Conservation (phyloP, 1,140 invertebrate genomes). For the Fopius arisanus region DNA sequence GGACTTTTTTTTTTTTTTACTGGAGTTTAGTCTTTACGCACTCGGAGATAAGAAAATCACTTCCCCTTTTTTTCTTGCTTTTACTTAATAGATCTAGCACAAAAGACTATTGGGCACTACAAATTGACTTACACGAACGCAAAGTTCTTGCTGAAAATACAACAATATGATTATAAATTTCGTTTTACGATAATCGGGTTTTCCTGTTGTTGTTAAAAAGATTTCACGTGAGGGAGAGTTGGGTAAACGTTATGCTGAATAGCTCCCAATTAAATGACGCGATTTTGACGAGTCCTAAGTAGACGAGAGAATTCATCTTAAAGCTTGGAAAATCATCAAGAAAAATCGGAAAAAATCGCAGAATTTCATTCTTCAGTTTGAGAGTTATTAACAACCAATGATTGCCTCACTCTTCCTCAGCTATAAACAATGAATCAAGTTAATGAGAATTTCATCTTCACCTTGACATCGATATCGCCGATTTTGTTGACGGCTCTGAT, state of each 20-base stretch:
- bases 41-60: constrained; percentile 24
- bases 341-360: too few relatives aligned
- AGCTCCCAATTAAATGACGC: too few relatives aligned
- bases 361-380: too few relatives aligned
- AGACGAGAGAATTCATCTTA: too few relatives aligned
- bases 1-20: constrained; percentile 15
- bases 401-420: background rate
- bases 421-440: background rate
- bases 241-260: too few relatives aligned
- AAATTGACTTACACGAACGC: constrained; percentile 60
- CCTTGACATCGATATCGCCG: constrained; percentile 99
- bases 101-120: constrained; percentile 35
- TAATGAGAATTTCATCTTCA: constrained; percentile 58
- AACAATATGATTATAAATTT: constrained; percentile 44
- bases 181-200: constrained; percentile 3
- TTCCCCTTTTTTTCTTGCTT: constrained; percentile 27
- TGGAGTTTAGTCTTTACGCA: constrained; percentile 9
- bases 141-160: constrained; percentile 65
- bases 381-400: too few relatives aligned
- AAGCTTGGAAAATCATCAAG: too few relatives aligned
- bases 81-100: constrained; percentile 27
- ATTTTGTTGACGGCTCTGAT: constrained; percentile 97
- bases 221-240: too few relatives aligned
- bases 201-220: background rate
- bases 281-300: too few relatives aligned